Evolutionary conservation across 1,140 invertebrate genomes (phyloP), one percentile per base, ranked within the genome.

Genomic region (Ganaspis sp.): DNA sequence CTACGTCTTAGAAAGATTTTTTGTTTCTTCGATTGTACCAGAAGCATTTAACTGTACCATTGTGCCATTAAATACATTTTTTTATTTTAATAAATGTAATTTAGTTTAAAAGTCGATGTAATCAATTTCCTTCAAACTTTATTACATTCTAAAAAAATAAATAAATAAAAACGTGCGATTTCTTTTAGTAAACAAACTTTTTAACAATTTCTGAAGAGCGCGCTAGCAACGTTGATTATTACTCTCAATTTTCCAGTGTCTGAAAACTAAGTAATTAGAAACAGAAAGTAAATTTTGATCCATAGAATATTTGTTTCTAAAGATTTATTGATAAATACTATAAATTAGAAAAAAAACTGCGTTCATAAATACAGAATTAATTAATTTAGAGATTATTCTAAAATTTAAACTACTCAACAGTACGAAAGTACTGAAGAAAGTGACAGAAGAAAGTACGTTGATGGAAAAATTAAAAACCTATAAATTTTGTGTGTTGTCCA

Each of bases 401-500:
- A 12, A 42, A 42, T 12, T 9, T 12, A 42, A 42, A 12, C 15
- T 15, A 42, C 9, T 15, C 2, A 42, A 2, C 15, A 42, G 40
- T 42, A 42, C 40, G n/a, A n/a, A n/a, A n/a, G n/a, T n/a, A n/a
- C n/a, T n/a, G n/a, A n/a, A n/a, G n/a, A n/a, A n/a, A n/a, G n/a
- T n/a, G n/a, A n/a, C n/a, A n/a, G n/a, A 15, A 58, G 3, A 26
- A 64, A 29, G 15, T 64, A 15, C 29, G 9, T 26, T n/a, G n/a
- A 3, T 8, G n/a, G 73, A 49, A 21, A 21, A 38, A 45, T 58
- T 9, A 34, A 49, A 23, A 72, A 26, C 84, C 93, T 77, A 96
- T 87, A 92, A 92, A 97, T 90, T 97, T 97, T 0, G 94, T 96
- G 85, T 98, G 97, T 76, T 92, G 91, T 54, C 96, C 97, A 79